These are phyloP conservation scores for Alitta virens DNA, from an alignment of 2,888 invertebrate species.

Conservation along the genomic window DNA sequence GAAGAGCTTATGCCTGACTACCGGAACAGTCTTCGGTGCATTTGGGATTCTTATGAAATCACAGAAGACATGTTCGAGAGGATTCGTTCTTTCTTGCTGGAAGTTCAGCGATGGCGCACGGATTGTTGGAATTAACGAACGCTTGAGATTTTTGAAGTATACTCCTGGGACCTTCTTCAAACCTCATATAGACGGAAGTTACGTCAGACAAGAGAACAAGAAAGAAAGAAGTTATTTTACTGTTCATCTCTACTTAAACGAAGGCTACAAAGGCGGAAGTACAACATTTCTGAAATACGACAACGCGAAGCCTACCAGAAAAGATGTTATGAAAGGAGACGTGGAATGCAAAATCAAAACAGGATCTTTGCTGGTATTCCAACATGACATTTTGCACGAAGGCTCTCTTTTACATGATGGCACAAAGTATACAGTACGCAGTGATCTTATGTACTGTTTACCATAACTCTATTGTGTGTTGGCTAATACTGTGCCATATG, in stretches of 20 bases:
- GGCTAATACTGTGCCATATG: no score
- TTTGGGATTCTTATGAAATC: constrained; percentile 39
- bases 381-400: constrained; percentile 44
- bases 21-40: constrained; percentile 40
- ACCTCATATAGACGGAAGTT: constrained; percentile 39
- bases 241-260: constrained; percentile 40
- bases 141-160: constrained; percentile 38
- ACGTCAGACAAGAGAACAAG: constrained; percentile 29
- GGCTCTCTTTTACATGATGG: constrained; percentile 39
- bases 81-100: constrained; percentile 36
- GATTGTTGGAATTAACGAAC: constrained; percentile 41
- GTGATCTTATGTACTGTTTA: constrained; percentile 45
- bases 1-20: constrained; percentile 34
- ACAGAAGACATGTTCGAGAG: constrained; percentile 34
- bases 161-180: constrained; percentile 43
- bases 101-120: constrained; percentile 20
- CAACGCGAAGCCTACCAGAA: neutral
- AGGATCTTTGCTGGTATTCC: constrained; percentile 39
- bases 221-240: constrained; percentile 39
- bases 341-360: constrained; percentile 16
- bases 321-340: neutral
- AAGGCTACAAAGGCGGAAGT: constrained; percentile 26
- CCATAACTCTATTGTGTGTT: no score
- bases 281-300: constrained; percentile 14
- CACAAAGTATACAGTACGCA: constrained; percentile 40